phyloP scores from a whole-genome alignment of 37 sponge, comb jelly and placozoan species.

The Spongilla lacustris region DNA sequence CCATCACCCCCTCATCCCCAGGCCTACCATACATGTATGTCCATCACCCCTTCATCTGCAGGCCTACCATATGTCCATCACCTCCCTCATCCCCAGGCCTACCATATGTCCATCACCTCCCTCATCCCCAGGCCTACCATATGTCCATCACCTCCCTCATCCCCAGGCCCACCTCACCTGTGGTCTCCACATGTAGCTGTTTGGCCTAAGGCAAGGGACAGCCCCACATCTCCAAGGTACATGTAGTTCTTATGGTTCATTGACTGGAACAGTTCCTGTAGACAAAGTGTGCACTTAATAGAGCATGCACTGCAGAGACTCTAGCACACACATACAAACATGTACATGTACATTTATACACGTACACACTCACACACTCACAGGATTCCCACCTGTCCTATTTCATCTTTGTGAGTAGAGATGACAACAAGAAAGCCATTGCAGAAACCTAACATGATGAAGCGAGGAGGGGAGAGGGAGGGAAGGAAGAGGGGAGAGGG shows the following conservation, averaged over 20 bases:
- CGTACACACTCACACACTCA: background rate
- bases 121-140: too few species aligned
- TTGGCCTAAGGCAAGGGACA: conserved; percentile 69
- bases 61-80: too few species aligned
- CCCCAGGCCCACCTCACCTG: conserved; percentile 51
- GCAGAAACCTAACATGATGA: conserved; percentile 92
- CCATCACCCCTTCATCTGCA: too few species aligned
- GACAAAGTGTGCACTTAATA: background rate
- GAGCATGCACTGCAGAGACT: background rate
- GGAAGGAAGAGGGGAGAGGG: too few species aligned
- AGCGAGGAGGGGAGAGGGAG: conserved; percentile 6
- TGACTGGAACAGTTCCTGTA: conserved; percentile 81
- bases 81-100: too few species aligned
- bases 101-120: too few species aligned
- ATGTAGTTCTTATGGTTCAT: conserved; percentile 85
- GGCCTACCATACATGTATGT: too few species aligned
- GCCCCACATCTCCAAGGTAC: conserved; percentile 75
- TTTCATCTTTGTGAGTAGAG: conserved; percentile 84
- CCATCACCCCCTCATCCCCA: too few species aligned
- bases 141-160: background rate
- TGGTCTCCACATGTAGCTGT: conserved; percentile 85
- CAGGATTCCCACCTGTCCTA: conserved; percentile 77
- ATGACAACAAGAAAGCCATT: conserved; percentile 92
- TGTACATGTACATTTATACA: background rate
- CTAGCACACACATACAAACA: background rate